Percentiles rank a stretch among this genome's conserved stretches.
These are phyloP conservation scores for Urocynchramus pylzowi DNA, from an alignment of 2,113 vertebrate genomes.

Conservation along the genomic window DNA sequence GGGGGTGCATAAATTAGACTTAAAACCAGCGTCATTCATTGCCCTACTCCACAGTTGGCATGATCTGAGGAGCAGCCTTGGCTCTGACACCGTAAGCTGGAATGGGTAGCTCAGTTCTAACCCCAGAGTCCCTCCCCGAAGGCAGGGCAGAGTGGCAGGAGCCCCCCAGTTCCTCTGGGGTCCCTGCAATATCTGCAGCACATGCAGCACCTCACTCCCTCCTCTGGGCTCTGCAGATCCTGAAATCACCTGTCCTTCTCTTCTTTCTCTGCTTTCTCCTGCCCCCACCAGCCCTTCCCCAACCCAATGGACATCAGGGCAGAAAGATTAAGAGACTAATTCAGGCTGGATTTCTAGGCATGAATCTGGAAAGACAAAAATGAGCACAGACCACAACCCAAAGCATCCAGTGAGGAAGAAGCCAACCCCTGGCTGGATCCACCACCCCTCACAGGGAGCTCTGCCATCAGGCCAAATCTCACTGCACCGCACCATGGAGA, in stretches of 20 bases:
- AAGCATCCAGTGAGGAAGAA: not conserved
- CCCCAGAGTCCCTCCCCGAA: rapidly evolving
- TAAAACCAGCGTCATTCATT: not conserved
- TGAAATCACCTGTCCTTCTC: not conserved
- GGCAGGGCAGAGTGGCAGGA: not conserved
- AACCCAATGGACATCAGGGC: not conserved
- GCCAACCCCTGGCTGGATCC: not conserved
- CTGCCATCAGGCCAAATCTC: not conserved
- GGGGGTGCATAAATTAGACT: not conserved
- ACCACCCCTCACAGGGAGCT: not conserved
- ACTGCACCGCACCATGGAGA: rapidly evolving
- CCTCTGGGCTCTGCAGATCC: not conserved
- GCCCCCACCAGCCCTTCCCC: not conserved
- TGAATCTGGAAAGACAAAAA: not conserved
- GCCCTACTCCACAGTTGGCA: not conserved
- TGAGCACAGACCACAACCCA: not conserved
- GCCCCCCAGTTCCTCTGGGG: too few relatives aligned
- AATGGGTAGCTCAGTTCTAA: not conserved
- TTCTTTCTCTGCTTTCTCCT: not conserved
- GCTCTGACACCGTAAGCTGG: rapidly evolving
- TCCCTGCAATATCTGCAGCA: not conserved
- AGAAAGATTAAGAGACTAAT: not conserved
- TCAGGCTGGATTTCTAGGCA: not conserved
- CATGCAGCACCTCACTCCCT: rapidly evolving
- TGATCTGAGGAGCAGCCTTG: not conserved